A percentile compares a stretch with the other conserved stretches of the same genome.
Conservation (phyloP, 30 jellyfish, hydroid and myxozoan species). For the Chrysaora quinquecirrha region DNA sequence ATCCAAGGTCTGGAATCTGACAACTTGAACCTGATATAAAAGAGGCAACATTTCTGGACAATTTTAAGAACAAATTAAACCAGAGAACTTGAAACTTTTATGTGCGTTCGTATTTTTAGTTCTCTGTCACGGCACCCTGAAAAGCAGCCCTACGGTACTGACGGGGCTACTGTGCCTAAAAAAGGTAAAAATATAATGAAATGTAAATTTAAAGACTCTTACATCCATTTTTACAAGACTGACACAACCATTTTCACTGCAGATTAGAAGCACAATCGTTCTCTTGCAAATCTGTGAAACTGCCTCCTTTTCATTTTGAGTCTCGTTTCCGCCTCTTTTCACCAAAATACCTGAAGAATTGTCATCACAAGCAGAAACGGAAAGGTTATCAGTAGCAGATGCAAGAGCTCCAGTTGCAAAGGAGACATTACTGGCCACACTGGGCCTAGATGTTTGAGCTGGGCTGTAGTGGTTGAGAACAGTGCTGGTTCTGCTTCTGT, state of each 20-base stretch:
- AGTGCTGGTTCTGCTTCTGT: conserved; percentile 6
- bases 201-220: too few species aligned
- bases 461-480: background rate
- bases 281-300: background rate
- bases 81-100: too few species aligned
- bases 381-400: background rate
- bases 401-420: conserved; percentile 14
- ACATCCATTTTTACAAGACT: conserved; percentile 43
- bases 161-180: too few species aligned
- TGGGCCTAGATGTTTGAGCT: background rate
- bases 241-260: conserved; percentile 78
- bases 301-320: conserved; percentile 1
- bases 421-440: background rate
- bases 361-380: conserved; percentile 3
- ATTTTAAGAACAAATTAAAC: too few species aligned
- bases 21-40: too few species aligned
- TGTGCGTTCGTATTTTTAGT: too few species aligned
- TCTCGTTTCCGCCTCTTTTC: background rate
- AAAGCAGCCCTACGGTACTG: too few species aligned
- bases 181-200: too few species aligned
- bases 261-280: conserved; percentile 26
- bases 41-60: too few species aligned
- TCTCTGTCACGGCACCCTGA: too few species aligned
- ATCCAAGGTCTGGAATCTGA: too few species aligned
- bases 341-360: background rate